phyloP scores from a whole-genome alignment of 1,140 invertebrate genomes.

The Sitophilus oryzae region DNA sequence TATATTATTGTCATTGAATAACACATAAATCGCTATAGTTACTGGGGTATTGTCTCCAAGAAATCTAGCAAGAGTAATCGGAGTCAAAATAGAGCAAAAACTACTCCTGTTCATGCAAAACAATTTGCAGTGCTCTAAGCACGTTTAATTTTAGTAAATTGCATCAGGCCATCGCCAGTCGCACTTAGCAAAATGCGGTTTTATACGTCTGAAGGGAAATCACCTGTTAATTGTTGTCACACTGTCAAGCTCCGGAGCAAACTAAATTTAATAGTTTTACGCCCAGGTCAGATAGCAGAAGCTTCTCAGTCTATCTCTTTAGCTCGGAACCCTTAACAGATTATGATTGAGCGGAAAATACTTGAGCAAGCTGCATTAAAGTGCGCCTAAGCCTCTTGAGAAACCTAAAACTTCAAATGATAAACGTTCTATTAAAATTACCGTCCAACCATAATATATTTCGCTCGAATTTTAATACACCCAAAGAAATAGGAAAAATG shows the following conservation, averaged over 20 bases:
- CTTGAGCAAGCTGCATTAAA: background rate
- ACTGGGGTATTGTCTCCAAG: too few relatives aligned
- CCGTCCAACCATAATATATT: conserved; percentile 2
- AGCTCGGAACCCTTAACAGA: background rate
- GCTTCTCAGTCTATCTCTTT: background rate
- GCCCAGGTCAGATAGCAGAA: conserved; percentile 11
- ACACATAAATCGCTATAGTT: too few relatives aligned
- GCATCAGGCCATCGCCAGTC: background rate
- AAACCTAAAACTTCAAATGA: conserved; percentile 1
- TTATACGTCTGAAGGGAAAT: conserved; percentile 11
- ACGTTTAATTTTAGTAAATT: background rate
- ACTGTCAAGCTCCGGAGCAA: conserved; percentile 6
- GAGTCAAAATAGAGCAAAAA: too few relatives aligned
- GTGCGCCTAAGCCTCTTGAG: background rate
- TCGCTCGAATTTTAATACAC: background rate
- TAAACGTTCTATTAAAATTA: background rate
- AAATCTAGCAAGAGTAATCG: too few relatives aligned
- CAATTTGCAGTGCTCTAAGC: background rate
- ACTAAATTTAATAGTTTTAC: conserved; percentile 12
- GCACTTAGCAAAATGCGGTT: conserved; percentile 6
- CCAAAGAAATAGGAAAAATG: background rate
- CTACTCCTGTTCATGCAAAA: too few relatives aligned
- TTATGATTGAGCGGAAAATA: conserved; percentile 8
- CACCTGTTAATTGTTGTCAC: conserved; percentile 13
- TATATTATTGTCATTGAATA: too few relatives aligned